Percentiles rank a stretch among this genome's conserved stretches.
Evolutionary conservation across 2,888 invertebrate species (phyloP).

Genomic region (Caenorhabditis japonica): DNA sequence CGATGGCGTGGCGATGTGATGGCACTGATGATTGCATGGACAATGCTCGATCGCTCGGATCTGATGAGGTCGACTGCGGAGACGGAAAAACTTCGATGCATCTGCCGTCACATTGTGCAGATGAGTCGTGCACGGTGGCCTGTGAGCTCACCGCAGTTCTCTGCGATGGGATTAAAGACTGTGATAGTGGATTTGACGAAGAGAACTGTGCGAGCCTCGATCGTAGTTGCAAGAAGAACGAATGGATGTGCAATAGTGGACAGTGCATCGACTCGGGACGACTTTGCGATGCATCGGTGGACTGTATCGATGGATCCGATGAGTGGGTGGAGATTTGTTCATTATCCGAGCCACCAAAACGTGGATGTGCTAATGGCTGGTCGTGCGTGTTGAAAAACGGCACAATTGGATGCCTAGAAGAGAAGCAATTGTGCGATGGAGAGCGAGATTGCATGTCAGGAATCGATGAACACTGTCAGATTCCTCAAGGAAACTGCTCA

Average conservation of each 20-base stretch:
- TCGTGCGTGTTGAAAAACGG: constrained; percentile 79
- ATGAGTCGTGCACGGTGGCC: constrained; percentile 41
- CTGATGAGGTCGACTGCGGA: constrained; percentile 73
- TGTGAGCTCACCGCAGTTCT: constrained; percentile 48
- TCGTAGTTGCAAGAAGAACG: constrained; percentile 28
- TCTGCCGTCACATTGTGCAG: constrained; percentile 23
- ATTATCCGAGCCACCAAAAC: constrained; percentile 35
- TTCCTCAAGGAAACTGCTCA: constrained; percentile 35
- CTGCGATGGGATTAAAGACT: constrained; percentile 81
- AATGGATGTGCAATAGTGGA: constrained; percentile 53
- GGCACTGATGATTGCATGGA: constrained; percentile 84
- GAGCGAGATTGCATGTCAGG: constrained; percentile 75
- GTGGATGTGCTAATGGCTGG: constrained; percentile 47
- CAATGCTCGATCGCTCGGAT: constrained; percentile 80
- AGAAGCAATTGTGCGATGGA: constrained; percentile 84
- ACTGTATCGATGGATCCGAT: constrained; percentile 85
- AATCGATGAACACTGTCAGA: constrained; percentile 32
- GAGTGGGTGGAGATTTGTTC: constrained; percentile 60
- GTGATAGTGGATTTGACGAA: constrained; percentile 82
- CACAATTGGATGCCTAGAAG: constrained; percentile 85
- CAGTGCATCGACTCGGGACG: constrained; percentile 81
- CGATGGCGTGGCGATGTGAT: constrained; percentile 87
- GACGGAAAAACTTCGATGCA: constrained; percentile 23
- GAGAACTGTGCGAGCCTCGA: constrained; percentile 79
- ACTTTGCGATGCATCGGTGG: constrained; percentile 85